Evolutionary conservation across 2,113 vertebrate species (phyloP).

Genomic region (Gymnogyps californianus): DNA sequence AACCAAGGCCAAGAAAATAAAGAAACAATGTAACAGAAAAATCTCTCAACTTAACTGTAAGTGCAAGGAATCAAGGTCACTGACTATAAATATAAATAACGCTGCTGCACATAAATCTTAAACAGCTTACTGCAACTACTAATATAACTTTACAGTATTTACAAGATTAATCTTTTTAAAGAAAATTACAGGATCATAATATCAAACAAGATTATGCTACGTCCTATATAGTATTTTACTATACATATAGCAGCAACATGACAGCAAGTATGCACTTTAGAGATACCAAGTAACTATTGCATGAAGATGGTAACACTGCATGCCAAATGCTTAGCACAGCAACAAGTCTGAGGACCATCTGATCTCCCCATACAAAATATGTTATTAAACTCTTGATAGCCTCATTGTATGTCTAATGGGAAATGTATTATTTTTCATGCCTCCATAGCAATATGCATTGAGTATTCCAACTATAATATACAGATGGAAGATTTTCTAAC

Average conservation of each 20-base stretch:
- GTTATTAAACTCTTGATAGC: neutral
- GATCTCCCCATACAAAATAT: neutral
- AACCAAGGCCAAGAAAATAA: neutral
- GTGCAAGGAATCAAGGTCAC: neutral
- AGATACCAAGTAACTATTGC: neutral
- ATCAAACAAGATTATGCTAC: constrained; percentile 12
- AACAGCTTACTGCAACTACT: constrained; percentile 4
- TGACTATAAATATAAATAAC: constrained; percentile 20
- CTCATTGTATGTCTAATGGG: neutral
- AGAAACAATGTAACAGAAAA: neutral
- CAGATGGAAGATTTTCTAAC: neutral
- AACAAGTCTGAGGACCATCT: neutral
- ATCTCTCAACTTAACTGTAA: neutral
- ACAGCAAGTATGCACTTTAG: neutral
- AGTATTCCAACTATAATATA: neutral
- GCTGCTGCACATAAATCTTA: constrained; percentile 2
- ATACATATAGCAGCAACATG: neutral
- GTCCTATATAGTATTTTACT: neutral
- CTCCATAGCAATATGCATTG: neutral
- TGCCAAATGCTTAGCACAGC: neutral
- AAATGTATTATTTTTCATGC: neutral
- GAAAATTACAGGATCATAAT: constrained; percentile 19
- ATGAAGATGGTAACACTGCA: neutral
- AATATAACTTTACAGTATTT: constrained; percentile 28
- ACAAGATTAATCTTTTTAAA: constrained; percentile 28